These are phyloP conservation scores for Malurus elegans DNA, from an alignment of 2,113 vertebrate species.

Conservation along the genomic window DNA sequence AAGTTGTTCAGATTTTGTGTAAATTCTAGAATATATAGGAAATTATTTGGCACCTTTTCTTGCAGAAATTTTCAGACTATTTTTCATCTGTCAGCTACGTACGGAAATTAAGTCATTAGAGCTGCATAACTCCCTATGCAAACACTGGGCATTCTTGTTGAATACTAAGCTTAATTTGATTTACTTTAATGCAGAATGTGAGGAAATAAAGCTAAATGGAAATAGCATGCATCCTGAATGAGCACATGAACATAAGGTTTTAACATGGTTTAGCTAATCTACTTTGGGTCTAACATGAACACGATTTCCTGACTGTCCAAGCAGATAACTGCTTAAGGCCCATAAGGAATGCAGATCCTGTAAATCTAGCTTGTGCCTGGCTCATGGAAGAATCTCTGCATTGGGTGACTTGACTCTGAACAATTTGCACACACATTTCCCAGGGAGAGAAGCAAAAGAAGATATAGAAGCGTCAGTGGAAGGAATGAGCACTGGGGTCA, in stretches of 20 bases:
- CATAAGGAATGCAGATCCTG: background rate
- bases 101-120: background rate
- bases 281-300: background rate
- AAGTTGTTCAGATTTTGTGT: background rate
- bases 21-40: background rate
- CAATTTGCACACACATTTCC: background rate
- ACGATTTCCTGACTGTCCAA: background rate
- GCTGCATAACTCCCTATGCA: background rate
- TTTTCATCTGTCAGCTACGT: background rate
- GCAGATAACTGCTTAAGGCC: background rate
- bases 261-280: background rate
- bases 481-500: background rate
- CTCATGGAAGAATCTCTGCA: background rate
- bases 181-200: background rate
- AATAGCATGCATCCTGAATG: background rate
- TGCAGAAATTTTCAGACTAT: background rate
- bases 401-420: rapidly evolving
- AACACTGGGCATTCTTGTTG: background rate
- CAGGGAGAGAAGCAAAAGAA: background rate
- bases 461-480: background rate
- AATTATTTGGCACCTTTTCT: background rate
- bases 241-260: background rate
- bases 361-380: background rate
- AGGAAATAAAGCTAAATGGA: background rate
- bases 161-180: background rate